Evolutionary conservation across 2,888 invertebrate species (phyloP), one percentile per base, ranked within the genome.

Genomic region (Sialis lutaria): DNA sequence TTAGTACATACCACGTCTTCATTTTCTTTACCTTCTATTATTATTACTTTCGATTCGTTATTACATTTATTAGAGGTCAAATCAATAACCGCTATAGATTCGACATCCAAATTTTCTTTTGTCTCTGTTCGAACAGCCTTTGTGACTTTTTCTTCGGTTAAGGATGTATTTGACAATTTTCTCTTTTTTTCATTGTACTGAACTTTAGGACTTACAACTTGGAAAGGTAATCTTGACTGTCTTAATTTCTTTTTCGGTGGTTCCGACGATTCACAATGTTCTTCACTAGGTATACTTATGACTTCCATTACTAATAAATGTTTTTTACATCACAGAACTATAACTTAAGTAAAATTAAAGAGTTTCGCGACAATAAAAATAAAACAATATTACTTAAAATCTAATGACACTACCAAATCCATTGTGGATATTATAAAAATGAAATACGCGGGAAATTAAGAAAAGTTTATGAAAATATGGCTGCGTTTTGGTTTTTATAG

Each of bases 191-290:
- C 55, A 61, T 45, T 65, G 56, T 51, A 56, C 53, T 13, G 41
- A 59, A 40, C 60, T 30, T 68, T 63, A 35, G 69, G 63, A 44
- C 69, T 66, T 46, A 74, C 60, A 51, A 72, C 56, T 63, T 72
- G 75, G 56, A 77, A 77, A 52, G 76, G 76, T 52, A 77, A 65
- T 53, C 74, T 68, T 52, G 75, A 74, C 60, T 77, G 77, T 52
- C 71, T 73, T 46, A 77, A 60, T 56, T 75, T 76, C 58, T 75
- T 77, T 58, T 67, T 68, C 22, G 22, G 22, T 22, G 22, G 22
- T 22, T 22, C 22, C 22, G 22, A 22, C 22, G 22, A 22, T 22
- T 22, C 22, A 22, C 22, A 22, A 22, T 22, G 22, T 22, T 22
- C 22, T 22, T 22, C 22, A 22, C 22, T 22, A 22, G 22, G 22